These are phyloP conservation scores for Dolichomitus sp. DNA, from an alignment of 2,888 invertebrate genomes.

Conservation along the genomic window DNA sequence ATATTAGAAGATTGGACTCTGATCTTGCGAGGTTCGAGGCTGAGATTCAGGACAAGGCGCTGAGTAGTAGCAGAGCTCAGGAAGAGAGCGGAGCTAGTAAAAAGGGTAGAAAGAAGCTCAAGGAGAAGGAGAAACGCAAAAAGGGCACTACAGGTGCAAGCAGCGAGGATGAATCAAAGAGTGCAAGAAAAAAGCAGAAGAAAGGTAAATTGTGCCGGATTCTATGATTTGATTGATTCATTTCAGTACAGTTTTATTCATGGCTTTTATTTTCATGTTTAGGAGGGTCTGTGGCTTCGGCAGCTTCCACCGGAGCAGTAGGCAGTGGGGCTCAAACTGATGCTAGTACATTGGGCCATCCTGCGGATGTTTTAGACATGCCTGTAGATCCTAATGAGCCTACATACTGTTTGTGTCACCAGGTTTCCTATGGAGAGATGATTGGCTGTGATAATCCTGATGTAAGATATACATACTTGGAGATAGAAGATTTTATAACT, in stretches of 20 bases:
- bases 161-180: conserved; percentile 85
- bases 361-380: conserved; percentile 96
- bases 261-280: conserved; percentile 9
- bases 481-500: not conserved
- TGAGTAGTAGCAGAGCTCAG: conserved; percentile 91
- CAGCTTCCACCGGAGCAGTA: conserved; percentile 81
- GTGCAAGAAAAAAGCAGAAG: conserved; percentile 88
- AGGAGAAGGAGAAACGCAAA: conserved; percentile 90
- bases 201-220: conserved; percentile 84
- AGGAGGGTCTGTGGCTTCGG: conserved; percentile 81
- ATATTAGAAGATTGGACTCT: conserved; percentile 97
- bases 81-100: conserved; percentile 90
- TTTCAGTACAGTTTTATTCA: not conserved
- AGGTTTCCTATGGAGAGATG: conserved; percentile 99
- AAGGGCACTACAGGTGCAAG: conserved; percentile 86
- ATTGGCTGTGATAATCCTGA: conserved; percentile 98
- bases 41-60: conserved; percentile 97
- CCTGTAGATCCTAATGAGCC: conserved; percentile 99
- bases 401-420: conserved; percentile 99
- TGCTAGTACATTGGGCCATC: conserved; percentile 89
- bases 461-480: conserved; percentile 87
- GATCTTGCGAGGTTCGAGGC: conserved; percentile 98
- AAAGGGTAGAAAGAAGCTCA: conserved; percentile 91
- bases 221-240: not conserved
- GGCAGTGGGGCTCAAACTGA: conserved; percentile 84